These are phyloP conservation scores for Zelleria hepariella DNA, from an alignment of 2,888 invertebrate genomes.

Conservation along the genomic window DNA sequence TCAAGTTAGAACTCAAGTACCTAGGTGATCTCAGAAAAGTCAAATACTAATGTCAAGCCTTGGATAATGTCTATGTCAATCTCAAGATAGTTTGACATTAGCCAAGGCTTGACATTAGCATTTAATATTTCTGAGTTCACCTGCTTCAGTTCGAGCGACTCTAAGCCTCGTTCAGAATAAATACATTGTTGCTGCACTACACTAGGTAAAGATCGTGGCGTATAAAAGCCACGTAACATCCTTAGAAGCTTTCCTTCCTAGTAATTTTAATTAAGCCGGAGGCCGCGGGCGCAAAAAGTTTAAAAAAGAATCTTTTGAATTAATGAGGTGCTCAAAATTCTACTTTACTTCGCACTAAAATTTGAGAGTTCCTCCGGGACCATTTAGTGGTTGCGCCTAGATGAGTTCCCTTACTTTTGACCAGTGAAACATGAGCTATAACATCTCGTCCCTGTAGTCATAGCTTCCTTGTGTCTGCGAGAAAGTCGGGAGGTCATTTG, in stretches of 20 bases:
- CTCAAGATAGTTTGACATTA: too few species aligned
- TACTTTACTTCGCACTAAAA: constrained; percentile 22
- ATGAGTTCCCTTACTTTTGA: constrained; percentile 3
- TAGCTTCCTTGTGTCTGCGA: neutral
- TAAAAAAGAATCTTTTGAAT: constrained; percentile 29
- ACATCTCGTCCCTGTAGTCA: neutral
- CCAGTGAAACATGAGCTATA: constrained; percentile 1
- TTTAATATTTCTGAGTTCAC: too few species aligned
- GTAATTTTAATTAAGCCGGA: constrained; percentile 31
- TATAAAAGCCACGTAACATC: neutral
- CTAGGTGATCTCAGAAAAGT: too few species aligned
- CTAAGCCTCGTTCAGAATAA: too few species aligned
- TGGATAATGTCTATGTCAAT: too few species aligned
- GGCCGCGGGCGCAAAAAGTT: constrained; percentile 24
- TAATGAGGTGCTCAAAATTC: constrained; percentile 38
- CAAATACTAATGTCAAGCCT: too few species aligned
- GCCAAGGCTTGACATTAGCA: too few species aligned
- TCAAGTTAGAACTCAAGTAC: too few species aligned
- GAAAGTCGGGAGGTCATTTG: constrained; percentile 11
- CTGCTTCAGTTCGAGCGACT: too few species aligned
- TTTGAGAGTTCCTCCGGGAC: constrained; percentile 20
- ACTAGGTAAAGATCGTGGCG: neutral
- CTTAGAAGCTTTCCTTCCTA: constrained; percentile 15
- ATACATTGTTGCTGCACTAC: too few species aligned
- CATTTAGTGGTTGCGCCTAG: constrained; percentile 17